Conservation (phyloP, 1,140 invertebrate species). For the Coboldia fuscipes region DNA sequence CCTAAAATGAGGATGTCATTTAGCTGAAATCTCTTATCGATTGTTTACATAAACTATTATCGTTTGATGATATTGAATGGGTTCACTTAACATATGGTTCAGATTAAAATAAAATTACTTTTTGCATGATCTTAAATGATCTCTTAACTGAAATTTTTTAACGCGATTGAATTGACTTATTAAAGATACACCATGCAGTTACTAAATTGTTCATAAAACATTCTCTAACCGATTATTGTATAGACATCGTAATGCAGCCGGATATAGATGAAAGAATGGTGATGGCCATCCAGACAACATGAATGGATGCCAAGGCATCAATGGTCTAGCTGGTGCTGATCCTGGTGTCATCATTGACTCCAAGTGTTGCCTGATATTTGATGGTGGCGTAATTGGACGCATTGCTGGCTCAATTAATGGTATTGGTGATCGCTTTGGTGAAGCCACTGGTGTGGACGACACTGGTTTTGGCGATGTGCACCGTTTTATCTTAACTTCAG, state of each 20-base stretch:
- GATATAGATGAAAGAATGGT: conserved; percentile 28
- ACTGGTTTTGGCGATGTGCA: neutral
- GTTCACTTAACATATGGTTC: too few relatives aligned
- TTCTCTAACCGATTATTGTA: too few relatives aligned
- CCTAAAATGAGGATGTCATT: too few relatives aligned
- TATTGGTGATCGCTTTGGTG: neutral
- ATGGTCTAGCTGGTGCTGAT: conserved; percentile 23
- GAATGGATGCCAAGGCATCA: conserved; percentile 31
- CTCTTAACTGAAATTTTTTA: too few relatives aligned
- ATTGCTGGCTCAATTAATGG: neutral
- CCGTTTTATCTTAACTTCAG: neutral
- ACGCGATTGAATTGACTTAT: too few relatives aligned
- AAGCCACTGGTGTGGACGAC: neutral
- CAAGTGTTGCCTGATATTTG: conserved; percentile 9
- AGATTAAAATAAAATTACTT: too few relatives aligned
- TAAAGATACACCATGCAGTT: too few relatives aligned
- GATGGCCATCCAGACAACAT: conserved; percentile 30
- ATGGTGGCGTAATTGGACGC: neutral
- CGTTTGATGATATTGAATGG: too few relatives aligned
- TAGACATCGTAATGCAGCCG: conserved; percentile 27
- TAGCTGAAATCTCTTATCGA: too few relatives aligned
- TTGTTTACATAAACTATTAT: too few relatives aligned
- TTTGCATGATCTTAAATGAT: too few relatives aligned
- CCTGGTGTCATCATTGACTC: conserved; percentile 21
- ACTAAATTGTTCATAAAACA: too few relatives aligned